These are phyloP conservation scores for Gallinago paraguaiae DNA, from an alignment of 2,113 vertebrate genomes.

Conservation along the genomic window DNA sequence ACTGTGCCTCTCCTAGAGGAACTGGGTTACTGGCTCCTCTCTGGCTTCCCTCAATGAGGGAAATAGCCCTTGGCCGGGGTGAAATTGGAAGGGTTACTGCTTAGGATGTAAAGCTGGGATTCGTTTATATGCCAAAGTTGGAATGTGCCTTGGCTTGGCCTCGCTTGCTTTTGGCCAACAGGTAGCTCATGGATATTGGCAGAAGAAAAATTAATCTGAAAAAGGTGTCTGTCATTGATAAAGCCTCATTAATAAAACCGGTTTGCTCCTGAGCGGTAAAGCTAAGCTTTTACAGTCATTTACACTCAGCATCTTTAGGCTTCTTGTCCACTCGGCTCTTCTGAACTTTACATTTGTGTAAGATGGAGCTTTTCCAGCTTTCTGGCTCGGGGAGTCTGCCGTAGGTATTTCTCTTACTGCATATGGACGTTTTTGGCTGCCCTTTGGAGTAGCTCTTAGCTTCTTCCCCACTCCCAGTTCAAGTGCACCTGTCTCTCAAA, in stretches of 20 bases:
- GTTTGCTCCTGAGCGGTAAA: neutral
- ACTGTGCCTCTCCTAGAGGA: neutral
- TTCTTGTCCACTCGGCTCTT: neutral
- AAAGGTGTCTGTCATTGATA: neutral
- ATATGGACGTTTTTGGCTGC: neutral
- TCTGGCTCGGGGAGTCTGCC: neutral
- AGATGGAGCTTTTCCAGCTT: neutral
- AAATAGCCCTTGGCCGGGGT: neutral
- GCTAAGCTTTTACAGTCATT: neutral
- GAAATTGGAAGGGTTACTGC: neutral
- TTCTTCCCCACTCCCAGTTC: neutral
- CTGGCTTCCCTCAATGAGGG: neutral
- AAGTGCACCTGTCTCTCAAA: neutral
- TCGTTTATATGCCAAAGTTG: neutral
- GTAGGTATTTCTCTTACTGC: neutral
- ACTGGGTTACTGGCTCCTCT: fast-evolving
- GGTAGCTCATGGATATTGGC: neutral
- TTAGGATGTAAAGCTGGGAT: neutral
- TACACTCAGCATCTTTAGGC: neutral
- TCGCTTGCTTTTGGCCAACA: neutral
- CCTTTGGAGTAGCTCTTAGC: neutral
- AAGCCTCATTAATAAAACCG: neutral
- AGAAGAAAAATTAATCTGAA: neutral
- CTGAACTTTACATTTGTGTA: neutral
- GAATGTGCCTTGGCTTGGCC: neutral